phyloP scores from a whole-genome alignment of 2,888 invertebrate species.

The Magallana nippona region DNA sequence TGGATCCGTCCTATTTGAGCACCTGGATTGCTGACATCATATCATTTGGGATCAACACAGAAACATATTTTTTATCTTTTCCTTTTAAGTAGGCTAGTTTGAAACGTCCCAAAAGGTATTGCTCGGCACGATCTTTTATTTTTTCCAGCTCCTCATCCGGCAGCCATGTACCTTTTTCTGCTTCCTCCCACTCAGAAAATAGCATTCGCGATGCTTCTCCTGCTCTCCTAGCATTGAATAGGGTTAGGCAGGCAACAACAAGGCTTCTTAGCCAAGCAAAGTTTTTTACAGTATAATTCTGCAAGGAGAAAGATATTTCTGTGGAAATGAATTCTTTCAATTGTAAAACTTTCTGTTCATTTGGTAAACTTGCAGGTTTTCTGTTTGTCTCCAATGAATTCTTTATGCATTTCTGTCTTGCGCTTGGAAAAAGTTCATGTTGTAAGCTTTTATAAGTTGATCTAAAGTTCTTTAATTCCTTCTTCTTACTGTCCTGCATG shows the following conservation, averaged over 20 bases:
- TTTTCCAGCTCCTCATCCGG: conserved; percentile 43
- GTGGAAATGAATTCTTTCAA: conserved; percentile 43
- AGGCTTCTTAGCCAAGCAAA: conserved; percentile 50
- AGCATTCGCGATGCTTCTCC: conserved; percentile 52
- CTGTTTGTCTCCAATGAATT: conserved; percentile 46
- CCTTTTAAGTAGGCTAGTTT: conserved; percentile 50
- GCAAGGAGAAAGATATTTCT: conserved; percentile 40
- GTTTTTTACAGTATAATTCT: conserved; percentile 36
- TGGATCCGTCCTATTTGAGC: conserved; percentile 21
- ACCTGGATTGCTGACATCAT: conserved; percentile 43
- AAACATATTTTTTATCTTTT: conserved; percentile 52
- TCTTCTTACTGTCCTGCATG: conserved; percentile 44
- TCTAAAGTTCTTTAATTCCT: conserved; percentile 35
- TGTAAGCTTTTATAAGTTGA: conserved; percentile 37
- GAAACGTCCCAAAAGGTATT: conserved; percentile 44
- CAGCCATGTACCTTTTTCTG: conserved; percentile 44
- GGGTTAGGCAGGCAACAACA: conserved; percentile 52
- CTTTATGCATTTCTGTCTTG: conserved; percentile 39
- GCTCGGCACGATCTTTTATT: conserved; percentile 44
- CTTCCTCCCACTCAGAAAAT: conserved; percentile 53
- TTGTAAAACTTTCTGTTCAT: conserved; percentile 41
- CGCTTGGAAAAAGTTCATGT: conserved; percentile 38
- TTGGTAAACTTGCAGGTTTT: conserved; percentile 44
- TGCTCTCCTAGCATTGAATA: conserved; percentile 54
- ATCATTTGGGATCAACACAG: conserved; percentile 50